Evolutionary conservation across 2,888 invertebrate genomes (phyloP).

Genomic region (Resseliella maxima): DNA sequence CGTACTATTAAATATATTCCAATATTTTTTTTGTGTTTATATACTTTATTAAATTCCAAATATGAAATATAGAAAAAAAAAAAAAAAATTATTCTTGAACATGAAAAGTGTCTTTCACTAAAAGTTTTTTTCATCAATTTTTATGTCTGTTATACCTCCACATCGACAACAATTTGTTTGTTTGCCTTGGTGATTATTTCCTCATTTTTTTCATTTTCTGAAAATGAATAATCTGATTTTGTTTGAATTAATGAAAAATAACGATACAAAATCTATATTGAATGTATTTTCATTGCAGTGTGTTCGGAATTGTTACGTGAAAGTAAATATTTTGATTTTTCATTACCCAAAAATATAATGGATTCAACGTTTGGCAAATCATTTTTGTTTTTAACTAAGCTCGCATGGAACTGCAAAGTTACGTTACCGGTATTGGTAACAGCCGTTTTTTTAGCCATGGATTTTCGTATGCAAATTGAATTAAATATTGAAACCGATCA

Average conservation of each 20-base stretch:
- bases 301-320: constrained; percentile 24
- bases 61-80: background rate
- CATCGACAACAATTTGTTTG: too few relatives aligned
- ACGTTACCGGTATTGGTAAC: constrained; percentile 76
- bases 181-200: constrained; percentile 2
- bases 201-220: background rate
- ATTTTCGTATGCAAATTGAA: constrained; percentile 76
- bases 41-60: too few relatives aligned
- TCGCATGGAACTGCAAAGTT: constrained; percentile 78
- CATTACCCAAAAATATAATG: constrained; percentile 61
- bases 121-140: too few relatives aligned
- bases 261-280: background rate
- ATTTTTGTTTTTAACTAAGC: constrained; percentile 75
- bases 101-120: background rate
- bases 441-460: constrained; percentile 75
- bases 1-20: background rate
- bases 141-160: too few relatives aligned
- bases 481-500: constrained; percentile 72
- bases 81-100: background rate
- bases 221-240: background rate
- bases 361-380: constrained; percentile 67
- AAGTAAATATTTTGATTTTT: constrained; percentile 26
- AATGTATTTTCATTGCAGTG: constrained; percentile 34
- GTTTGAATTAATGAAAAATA: background rate
- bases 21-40: too few relatives aligned